Evolutionary conservation across 2,113 vertebrate genomes (phyloP).

Genomic region (Embiotoca jacksoni): DNA sequence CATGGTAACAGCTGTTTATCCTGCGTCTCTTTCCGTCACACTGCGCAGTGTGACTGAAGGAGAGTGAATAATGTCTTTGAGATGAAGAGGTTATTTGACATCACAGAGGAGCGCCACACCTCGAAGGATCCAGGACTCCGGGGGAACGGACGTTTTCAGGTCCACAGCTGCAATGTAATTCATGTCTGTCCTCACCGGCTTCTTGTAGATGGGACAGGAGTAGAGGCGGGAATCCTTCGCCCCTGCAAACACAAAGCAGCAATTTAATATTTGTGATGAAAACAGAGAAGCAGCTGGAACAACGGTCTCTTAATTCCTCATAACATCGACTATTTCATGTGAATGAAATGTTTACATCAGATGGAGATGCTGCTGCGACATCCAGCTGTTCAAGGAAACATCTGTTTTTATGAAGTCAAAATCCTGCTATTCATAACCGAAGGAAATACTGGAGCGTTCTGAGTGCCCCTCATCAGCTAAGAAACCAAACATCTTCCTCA

Average conservation of each 20-base stretch:
- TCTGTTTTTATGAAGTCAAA: constrained; percentile 36
- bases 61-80: background rate
- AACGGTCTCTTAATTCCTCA: constrained; percentile 4
- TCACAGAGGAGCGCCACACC: constrained; percentile 95
- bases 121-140: constrained; percentile 94
- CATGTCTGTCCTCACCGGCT: constrained; percentile 88
- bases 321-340: background rate
- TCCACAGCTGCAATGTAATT: constrained; percentile 92
- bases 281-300: constrained; percentile 27
- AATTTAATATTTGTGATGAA: background rate
- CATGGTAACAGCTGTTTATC: background rate
- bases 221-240: constrained; percentile 88
- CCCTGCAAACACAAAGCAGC: constrained; percentile 71
- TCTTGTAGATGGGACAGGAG: constrained; percentile 95
- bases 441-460: constrained; percentile 4
- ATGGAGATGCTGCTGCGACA: constrained; percentile 7
- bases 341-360: constrained; percentile 22
- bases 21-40: background rate
- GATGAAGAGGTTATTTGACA: constrained; percentile 84
- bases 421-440: constrained; percentile 7
- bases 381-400: constrained; percentile 26
- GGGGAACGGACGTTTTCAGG: constrained; percentile 86
- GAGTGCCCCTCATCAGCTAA: background rate
- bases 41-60: background rate
- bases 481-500: background rate